Evolutionary conservation across 2,113 vertebrate genomes (phyloP).

Genomic region (Indri indri): DNA sequence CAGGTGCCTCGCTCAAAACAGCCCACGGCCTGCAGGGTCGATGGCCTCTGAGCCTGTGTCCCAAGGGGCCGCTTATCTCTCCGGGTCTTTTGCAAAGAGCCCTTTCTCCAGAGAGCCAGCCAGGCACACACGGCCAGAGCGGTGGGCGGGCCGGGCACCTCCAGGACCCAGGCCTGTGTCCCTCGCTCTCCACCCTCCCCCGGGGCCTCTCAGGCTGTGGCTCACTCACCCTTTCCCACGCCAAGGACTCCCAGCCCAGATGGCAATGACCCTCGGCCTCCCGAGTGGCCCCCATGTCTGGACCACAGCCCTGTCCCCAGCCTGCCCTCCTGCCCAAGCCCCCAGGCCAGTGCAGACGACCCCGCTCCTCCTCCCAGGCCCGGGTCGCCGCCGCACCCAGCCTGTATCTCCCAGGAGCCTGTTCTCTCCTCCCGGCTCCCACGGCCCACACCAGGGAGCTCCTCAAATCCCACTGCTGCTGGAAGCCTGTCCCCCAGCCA

Average conservation of each 20-base stretch:
- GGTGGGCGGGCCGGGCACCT: not conserved
- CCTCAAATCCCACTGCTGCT: not conserved
- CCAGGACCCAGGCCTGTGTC: not conserved
- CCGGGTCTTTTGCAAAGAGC: not conserved
- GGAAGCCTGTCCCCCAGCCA: too few species aligned
- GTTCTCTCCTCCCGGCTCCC: not conserved
- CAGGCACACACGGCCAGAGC: not conserved
- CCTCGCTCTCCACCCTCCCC: not conserved
- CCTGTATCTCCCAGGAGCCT: not conserved
- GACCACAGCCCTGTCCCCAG: not conserved
- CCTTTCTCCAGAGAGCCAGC: not conserved
- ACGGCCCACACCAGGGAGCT: not conserved
- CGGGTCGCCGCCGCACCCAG: rapidly evolving
- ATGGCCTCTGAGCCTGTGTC: not conserved
- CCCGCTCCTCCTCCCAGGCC: not conserved
- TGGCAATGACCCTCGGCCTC: not conserved
- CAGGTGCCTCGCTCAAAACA: not conserved
- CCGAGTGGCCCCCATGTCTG: not conserved
- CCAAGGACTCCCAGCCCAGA: not conserved
- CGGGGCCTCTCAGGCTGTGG: rapidly evolving
- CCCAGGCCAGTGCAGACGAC: not conserved
- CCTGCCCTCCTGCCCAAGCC: not conserved
- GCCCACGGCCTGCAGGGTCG: rapidly evolving
- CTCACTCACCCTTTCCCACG: not conserved
- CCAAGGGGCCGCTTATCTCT: rapidly evolving